These are phyloP conservation scores for Brachionus sp. DNA, from an alignment of 1,140 invertebrate genomes.

Conservation along the genomic window DNA sequence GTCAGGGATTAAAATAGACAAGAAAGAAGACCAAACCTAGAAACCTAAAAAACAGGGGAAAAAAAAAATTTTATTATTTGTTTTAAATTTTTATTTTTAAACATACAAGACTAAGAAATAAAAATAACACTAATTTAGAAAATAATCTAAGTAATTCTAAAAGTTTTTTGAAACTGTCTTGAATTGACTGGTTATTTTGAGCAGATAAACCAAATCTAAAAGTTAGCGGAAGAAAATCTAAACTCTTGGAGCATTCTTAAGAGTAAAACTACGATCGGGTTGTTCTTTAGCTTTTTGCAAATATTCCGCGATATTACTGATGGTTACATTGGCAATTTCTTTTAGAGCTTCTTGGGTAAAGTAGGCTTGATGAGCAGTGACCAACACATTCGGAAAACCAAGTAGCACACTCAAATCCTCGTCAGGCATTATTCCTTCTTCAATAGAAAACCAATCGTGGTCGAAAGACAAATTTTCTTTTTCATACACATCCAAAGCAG, in stretches of 20 bases:
- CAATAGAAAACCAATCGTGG: constrained; percentile 12
- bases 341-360: constrained; percentile 35
- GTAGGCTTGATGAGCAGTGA: constrained; percentile 43
- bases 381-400: constrained; percentile 8
- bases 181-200: not conserved
- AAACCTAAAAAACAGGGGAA: too few species aligned
- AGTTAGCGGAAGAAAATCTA: not conserved
- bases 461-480: constrained; percentile 33
- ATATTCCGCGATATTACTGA: constrained; percentile 14
- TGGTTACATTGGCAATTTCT: constrained; percentile 14
- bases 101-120: not conserved
- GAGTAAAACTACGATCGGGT: not conserved
- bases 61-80: too few species aligned
- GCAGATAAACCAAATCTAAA: not conserved
- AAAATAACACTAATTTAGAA: not conserved
- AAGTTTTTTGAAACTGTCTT: not conserved
- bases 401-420: not conserved
- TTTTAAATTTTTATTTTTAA: not conserved
- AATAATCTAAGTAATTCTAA: not conserved
- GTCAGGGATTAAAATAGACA: too few species aligned
- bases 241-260: constrained; percentile 4
- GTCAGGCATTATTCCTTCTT: not conserved
- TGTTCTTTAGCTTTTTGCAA: not conserved
- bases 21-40: too few species aligned
- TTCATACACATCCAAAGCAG: constrained; percentile 45